phyloP scores from a whole-genome alignment of 2,888 invertebrate genomes.

The Allygus modestus region DNA sequence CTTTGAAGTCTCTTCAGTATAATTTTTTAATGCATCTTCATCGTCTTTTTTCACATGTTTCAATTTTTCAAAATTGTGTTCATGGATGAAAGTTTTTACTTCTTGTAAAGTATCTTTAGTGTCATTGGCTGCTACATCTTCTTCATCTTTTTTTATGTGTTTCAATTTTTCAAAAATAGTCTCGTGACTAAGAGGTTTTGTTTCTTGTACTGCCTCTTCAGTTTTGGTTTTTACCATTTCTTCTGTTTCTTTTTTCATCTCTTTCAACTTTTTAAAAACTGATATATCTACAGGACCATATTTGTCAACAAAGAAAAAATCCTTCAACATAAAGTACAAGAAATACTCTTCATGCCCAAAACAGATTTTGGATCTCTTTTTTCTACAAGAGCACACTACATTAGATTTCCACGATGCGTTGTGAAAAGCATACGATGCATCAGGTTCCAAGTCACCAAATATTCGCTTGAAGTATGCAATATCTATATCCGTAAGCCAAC shows the following conservation, averaged over 20 bases:
- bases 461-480: neutral
- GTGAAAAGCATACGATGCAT: neutral
- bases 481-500: constrained; percentile 30
- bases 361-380: neutral
- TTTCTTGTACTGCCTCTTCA: too few relatives aligned
- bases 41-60: neutral
- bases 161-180: neutral
- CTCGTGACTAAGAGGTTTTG: neutral
- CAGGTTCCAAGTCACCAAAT: constrained; percentile 2
- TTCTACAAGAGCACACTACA: neutral
- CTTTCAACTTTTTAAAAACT: constrained; percentile 11
- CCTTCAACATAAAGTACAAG: constrained; percentile 9
- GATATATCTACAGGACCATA: neutral
- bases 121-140: neutral
- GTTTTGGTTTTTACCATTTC: neutral
- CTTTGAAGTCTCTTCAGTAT: neutral
- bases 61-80: neutral
- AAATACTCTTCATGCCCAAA: constrained; percentile 7
- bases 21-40: neutral
- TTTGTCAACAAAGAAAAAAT: neutral
- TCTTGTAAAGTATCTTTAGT: neutral
- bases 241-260: neutral
- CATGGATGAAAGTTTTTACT: neutral
- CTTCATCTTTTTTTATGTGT: neutral
- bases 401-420: neutral